Base-by-base conservation (phyloP, 2,797 vertebrate species). In the Rhinoraja longicauda region DNA sequence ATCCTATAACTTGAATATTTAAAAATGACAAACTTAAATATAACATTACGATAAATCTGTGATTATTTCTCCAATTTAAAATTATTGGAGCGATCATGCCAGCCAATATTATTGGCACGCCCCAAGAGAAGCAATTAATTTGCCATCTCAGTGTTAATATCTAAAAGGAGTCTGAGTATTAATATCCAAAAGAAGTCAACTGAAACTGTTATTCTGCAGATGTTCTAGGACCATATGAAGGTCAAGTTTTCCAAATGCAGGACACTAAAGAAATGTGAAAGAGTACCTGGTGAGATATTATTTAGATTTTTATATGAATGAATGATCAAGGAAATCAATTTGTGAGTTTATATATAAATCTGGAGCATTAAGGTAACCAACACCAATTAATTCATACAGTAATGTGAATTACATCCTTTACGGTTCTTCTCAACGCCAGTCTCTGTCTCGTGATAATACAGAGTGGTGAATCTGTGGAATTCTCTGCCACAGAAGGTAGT, bases 91-190 rank as follows among this genome's bases (percentile, higher is more conserved):
- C 67, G 64, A 73, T 7, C 64, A 17, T 26, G 53, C 36, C 67
- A 45, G 67, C 36, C 90, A 91, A n/a, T 32, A 53, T 92, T 29
- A 92, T 4, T 92, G 90, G 67, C 72, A 92, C 15, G 45, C 21
- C 72, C 70, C 90, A 73, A 70, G 9, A 45, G 67, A 92, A 92
- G 24, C 70, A 73, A 62, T 92, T 92, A 92, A 92, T 75, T 92
- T 92, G 8, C 36, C 17, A 12, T 75, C 64, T 53, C 53, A 26
- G 73, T 72, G 73, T 75, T 91, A 53, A 92, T 75, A 92, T 70
- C 36, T 70, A 72, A n/a, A n/a, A n/a, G n/a, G n/a, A n/a, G n/a
- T 75, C 64, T 53, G 53, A 26, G 73, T 72, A 73, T 75, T 91
- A 53, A 92, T 75, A 92, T 70, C 36, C 70, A 72, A n/a, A 92